phyloP scores from a whole-genome alignment of 2,888 invertebrate species.

The Electrophaes corylata region DNA sequence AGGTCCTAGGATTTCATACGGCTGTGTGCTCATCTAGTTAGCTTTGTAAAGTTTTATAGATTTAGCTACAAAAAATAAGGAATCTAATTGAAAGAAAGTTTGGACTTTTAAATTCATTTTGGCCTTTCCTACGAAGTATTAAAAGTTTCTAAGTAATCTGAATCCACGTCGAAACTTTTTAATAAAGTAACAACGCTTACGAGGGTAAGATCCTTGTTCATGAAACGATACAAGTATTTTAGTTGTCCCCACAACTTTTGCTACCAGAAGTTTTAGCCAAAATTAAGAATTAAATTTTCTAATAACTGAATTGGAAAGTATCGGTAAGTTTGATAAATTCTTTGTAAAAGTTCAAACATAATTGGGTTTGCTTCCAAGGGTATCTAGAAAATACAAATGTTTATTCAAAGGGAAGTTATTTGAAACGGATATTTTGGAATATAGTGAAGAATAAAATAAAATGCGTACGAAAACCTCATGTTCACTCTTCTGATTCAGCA shows the following conservation, averaged over 20 bases:
- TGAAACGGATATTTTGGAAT: not conserved
- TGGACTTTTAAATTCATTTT: constrained; percentile 56
- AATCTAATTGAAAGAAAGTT: constrained; percentile 29
- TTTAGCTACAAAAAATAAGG: not conserved
- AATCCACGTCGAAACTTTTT: constrained; percentile 64
- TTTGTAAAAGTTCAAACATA: constrained; percentile 28
- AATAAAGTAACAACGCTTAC: constrained; percentile 62
- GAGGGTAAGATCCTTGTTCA: constrained; percentile 47
- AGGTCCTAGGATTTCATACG: too few species aligned
- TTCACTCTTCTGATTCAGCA: constrained; percentile 40
- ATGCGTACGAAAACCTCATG: constrained; percentile 15
- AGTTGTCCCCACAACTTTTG: constrained; percentile 35
- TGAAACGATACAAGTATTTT: constrained; percentile 49
- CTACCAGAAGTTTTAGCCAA: constrained; percentile 24
- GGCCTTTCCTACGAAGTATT: constrained; percentile 51
- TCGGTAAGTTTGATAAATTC: constrained; percentile 30
- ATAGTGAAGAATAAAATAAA: constrained; percentile 4
- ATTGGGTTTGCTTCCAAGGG: constrained; percentile 22
- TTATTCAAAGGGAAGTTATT: constrained; percentile 14
- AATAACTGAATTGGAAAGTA: constrained; percentile 29
- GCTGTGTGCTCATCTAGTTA: too few species aligned
- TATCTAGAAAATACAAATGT: constrained; percentile 15
- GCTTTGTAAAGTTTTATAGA: not conserved
- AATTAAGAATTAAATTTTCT: constrained; percentile 33
- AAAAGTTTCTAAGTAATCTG: constrained; percentile 65